These are phyloP conservation scores for Leiothrix lutea DNA, from an alignment of 2,113 vertebrate species.

Conservation along the genomic window DNA sequence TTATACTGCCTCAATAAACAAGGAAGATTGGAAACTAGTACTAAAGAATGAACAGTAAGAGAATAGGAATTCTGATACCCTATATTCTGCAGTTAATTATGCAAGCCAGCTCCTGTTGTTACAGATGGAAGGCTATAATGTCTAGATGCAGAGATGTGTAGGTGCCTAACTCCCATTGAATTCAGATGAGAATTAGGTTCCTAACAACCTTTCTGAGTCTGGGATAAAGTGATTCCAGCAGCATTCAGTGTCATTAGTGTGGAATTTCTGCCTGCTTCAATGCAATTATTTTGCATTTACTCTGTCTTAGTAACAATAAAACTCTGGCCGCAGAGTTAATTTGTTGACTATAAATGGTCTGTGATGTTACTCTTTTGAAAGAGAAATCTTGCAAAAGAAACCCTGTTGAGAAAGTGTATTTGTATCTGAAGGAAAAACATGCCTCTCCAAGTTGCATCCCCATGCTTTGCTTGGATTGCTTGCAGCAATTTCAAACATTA, in stretches of 20 bases:
- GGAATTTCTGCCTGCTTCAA: constrained; percentile 1
- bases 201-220: neutral
- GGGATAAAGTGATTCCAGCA: constrained; percentile 6
- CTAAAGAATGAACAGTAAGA: neutral
- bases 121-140: neutral
- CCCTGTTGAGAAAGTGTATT: constrained; percentile 5
- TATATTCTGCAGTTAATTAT: constrained; percentile 16
- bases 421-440: neutral
- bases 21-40: neutral
- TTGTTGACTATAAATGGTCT: constrained; percentile 24
- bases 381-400: neutral
- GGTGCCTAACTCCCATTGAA: neutral
- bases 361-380: neutral
- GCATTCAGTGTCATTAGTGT: neutral
- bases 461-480: neutral
- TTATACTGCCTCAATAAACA: neutral
- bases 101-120: neutral
- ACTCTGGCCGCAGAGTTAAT: neutral
- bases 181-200: constrained; percentile 30
- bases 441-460: neutral
- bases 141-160: neutral
- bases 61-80: neutral
- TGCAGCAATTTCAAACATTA: neutral
- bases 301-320: neutral
- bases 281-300: constrained; percentile 39